Evolutionary conservation across 2,888 invertebrate species (phyloP).

Genomic region (Archips crataeganus): DNA sequence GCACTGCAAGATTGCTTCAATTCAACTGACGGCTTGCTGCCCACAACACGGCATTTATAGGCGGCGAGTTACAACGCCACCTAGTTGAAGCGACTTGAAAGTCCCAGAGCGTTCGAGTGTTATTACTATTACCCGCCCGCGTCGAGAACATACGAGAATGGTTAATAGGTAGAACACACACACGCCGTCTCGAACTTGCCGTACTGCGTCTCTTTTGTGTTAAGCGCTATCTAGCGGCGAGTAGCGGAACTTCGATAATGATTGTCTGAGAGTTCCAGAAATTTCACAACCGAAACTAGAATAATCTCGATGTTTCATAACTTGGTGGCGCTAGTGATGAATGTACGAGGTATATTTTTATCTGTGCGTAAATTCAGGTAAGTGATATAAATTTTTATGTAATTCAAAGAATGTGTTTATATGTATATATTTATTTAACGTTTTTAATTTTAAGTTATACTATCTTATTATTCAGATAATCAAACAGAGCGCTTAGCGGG

Average conservation of each 20-base stretch:
- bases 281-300: not conserved
- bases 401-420: too few species aligned
- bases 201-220: not conserved
- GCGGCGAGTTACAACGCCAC: slow-evolving; percentile 53
- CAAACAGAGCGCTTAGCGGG: too few species aligned
- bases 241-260: not conserved
- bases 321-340: slow-evolving; percentile 1
- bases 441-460: too few species aligned
- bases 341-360: not conserved
- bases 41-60: slow-evolving; percentile 54
- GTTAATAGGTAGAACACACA: not conserved
- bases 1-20: slow-evolving; percentile 36
- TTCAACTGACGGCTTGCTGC: slow-evolving; percentile 41
- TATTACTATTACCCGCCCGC: slow-evolving; percentile 29
- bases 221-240: not conserved
- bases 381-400: too few species aligned
- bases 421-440: too few species aligned
- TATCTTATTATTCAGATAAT: too few species aligned
- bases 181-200: slow-evolving; percentile 40
- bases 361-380: too few species aligned
- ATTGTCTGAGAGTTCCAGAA: not conserved
- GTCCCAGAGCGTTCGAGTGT: slow-evolving; percentile 55
- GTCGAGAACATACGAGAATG: slow-evolving; percentile 44
- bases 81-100: slow-evolving; percentile 48
- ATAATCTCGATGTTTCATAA: not conserved